Evolutionary conservation across 37 sponge, comb jelly and placozoan species (phyloP).

Genomic region (Diacarnus erythraeanus): DNA sequence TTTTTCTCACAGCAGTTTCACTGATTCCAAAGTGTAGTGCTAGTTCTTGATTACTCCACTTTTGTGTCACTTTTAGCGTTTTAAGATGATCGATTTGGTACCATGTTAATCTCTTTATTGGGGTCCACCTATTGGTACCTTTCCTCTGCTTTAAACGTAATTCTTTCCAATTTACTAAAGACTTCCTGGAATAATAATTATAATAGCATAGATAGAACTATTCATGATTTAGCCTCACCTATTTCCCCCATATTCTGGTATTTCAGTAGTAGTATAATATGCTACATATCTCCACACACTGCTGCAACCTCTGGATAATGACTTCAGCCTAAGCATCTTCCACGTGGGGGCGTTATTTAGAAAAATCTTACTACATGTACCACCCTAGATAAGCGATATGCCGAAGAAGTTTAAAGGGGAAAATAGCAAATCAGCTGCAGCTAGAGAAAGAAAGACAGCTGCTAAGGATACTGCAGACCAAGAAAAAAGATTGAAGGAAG

Average conservation of each 20-base stretch:
- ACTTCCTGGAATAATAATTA: no score
- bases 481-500: slow-evolving; percentile 60
- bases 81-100: slow-evolving; percentile 65
- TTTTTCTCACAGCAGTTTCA: slow-evolving; percentile 39
- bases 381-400: slow-evolving; percentile 26
- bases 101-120: slow-evolving; percentile 58
- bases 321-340: no score
- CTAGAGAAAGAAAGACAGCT: slow-evolving; percentile 71
- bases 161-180: slow-evolving; percentile 27
- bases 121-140: slow-evolving; percentile 40
- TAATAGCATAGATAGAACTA: no score
- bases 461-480: slow-evolving; percentile 50
- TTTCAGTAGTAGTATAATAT: no score
- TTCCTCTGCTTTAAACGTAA: background rate
- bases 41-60: slow-evolving; percentile 43
- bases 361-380: background rate
- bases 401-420: slow-evolving; percentile 87
- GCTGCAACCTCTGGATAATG: no score
- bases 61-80: slow-evolving; percentile 22
- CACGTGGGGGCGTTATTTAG: background rate
- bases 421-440: slow-evolving; percentile 89
- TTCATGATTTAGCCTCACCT: no score
- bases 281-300: no score
- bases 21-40: slow-evolving; percentile 61
- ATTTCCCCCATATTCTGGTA: no score